Evolutionary conservation across 2,797 vertebrate species (phyloP), one percentile per base, ranked within the genome.

Genomic region (Catamblyrhynchus diadema): DNA sequence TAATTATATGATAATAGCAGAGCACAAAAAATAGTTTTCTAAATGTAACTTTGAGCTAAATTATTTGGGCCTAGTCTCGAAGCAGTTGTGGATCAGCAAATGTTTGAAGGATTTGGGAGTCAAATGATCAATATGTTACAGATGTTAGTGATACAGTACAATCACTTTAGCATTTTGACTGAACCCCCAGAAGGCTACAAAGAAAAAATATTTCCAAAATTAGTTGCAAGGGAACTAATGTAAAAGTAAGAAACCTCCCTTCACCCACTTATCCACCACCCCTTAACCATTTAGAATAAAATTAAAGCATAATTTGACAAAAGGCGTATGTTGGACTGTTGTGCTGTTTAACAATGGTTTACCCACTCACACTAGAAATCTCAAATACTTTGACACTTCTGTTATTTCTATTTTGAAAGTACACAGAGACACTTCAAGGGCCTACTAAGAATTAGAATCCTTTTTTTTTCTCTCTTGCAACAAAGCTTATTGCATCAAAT

Each of bases 81-180:
- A 88, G 59, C 51, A 51, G 57, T 48, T 93, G 53, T 54, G 28
- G 27, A 37, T 87, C 60, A 62, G 54, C 54, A 60, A 56, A 47
- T 54, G 27, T 83, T 87, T 30, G 61, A 82, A 85, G 54, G 53
- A 74, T 47, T 85, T 84, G 48, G 8, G 27, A 88, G 14, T 70
- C 23, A 83, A 90, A 81, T 53, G 24, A 67, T 71, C 61, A 51
- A 7, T 41, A 41, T 2, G 1, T 88, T 86, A 41, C 53, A 93
- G 80, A 91, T 81, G 66, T 69, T 79, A 81, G 21, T 0, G 3
- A 66, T 91, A 41, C 6, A 2, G 78, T 93, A 12, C 28, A 53
- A n/a, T 86, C 70, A 59, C 19, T 74, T 75, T 41, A 79, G 22
- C 11, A 3, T 84, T 95, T 91, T 91, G 47, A 23, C 28, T 79